Evolutionary conservation across 2,888 invertebrate species (phyloP).

Genomic region (Nysson spinosus): DNA sequence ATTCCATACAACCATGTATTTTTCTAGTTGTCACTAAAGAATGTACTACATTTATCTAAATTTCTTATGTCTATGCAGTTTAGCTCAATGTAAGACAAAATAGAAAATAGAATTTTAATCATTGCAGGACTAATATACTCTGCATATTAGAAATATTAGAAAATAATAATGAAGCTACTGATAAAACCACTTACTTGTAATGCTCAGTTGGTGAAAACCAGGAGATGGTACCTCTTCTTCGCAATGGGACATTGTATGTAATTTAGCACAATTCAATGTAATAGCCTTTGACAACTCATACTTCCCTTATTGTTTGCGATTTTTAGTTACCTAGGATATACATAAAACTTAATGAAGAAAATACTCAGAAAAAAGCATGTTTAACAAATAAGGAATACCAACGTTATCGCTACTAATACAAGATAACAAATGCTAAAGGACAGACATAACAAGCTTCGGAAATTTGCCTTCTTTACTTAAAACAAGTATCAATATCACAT

Average conservation of each 20-base stretch:
- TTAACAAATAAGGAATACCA: too few relatives aligned
- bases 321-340: slow-evolving; percentile 22
- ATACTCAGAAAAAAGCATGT: not conserved
- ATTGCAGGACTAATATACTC: not conserved
- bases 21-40: not conserved
- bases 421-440: not conserved
- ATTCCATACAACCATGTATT: not conserved
- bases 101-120: too few relatives aligned
- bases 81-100: too few relatives aligned
- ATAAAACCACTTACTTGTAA: slow-evolving; percentile 81
- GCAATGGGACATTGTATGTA: slow-evolving; percentile 73
- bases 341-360: slow-evolving; percentile 2
- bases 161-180: not conserved
- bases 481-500: not conserved
- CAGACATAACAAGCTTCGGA: not conserved
- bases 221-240: slow-evolving; percentile 75
- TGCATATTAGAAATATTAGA: slow-evolving; percentile 2
- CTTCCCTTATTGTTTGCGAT: slow-evolving; percentile 31
- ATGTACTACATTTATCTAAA: not conserved
- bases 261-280: slow-evolving; percentile 42
- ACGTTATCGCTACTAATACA: too few relatives aligned
- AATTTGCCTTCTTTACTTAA: not conserved
- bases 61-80: too few relatives aligned
- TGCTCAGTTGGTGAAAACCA: slow-evolving; percentile 83
- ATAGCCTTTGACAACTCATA: slow-evolving; percentile 44